Percentiles rank a stretch among this genome's conserved stretches.
These are phyloP conservation scores for Lycopodina hypogea DNA, from an alignment of 37 sponge, comb jelly and placozoan species.

Conservation along the genomic window DNA sequence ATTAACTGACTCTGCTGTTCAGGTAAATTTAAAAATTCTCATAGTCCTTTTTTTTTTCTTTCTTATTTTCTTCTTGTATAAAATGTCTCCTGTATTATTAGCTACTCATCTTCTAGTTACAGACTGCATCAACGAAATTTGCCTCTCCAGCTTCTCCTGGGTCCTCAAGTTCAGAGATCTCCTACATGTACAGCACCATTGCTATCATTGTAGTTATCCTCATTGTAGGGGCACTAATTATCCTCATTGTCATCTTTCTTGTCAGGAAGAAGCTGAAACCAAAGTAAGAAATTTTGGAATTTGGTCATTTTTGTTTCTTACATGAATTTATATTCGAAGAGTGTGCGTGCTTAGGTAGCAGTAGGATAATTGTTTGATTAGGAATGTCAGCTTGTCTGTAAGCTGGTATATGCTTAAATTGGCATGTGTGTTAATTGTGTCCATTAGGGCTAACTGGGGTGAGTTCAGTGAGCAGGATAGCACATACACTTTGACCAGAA, in stretches of 20 bases:
- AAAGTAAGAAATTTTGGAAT: background rate
- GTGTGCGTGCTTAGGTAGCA: background rate
- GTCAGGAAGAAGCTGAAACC: background rate
- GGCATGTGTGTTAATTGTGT: no score
- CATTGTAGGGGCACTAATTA: background rate
- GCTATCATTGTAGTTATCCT: conserved; percentile 7
- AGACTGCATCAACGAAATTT: background rate
- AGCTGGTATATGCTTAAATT: no score
- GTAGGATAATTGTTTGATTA: no score
- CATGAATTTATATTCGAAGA: background rate
- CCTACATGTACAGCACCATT: background rate
- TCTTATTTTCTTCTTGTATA: background rate
- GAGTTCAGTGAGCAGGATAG: no score
- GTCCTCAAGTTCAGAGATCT: background rate
- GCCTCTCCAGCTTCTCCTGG: background rate
- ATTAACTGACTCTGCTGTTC: background rate
- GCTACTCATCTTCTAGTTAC: no score
- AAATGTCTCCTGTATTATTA: background rate
- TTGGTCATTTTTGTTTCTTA: background rate
- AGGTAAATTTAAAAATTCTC: background rate
- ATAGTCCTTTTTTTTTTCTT: background rate
- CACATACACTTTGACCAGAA: no score
- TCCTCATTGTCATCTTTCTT: background rate
- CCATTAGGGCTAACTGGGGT: no score
- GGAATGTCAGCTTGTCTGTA: no score